Conservation (phyloP, 35 echinoderm and acorn worm species). For the Ophioderma brevispina region DNA sequence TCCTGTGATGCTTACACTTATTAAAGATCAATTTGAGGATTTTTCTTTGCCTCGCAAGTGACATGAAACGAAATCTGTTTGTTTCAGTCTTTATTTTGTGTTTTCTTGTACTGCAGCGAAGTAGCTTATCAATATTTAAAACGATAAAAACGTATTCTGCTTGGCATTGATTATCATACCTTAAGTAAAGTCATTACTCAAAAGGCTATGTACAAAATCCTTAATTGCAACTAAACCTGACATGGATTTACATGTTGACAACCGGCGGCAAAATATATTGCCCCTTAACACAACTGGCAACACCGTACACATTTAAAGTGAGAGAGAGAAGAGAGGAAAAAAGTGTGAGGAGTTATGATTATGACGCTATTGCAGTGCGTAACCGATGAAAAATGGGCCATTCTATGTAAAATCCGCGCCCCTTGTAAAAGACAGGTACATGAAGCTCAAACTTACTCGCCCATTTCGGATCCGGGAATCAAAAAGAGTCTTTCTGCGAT, state of each 20-base stretch:
- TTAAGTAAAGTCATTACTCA: neutral
- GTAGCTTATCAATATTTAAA: too few relatives aligned
- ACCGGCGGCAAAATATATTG: slow-evolving; percentile 4
- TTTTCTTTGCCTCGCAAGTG: neutral
- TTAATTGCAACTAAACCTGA: slow-evolving; percentile 9
- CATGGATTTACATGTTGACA: slow-evolving; percentile 10
- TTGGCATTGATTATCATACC: neutral
- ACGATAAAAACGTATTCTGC: neutral
- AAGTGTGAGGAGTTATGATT: slow-evolving; percentile 7
- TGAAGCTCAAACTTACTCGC: too few relatives aligned
- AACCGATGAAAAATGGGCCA: slow-evolving; percentile 7
- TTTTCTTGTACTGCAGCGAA: too few relatives aligned
- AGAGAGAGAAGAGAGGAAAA: neutral
- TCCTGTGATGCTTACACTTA: neutral
- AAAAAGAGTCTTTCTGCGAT: too few relatives aligned
- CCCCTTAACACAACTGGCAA: neutral
- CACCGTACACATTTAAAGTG: neutral
- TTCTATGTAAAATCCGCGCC: neutral
- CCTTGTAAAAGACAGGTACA: too few relatives aligned
- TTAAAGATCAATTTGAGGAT: too few relatives aligned
- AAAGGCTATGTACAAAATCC: neutral
- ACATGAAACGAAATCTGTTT: neutral
- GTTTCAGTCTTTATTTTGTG: too few relatives aligned
- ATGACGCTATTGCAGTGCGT: neutral
- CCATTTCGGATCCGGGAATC: too few relatives aligned